A percentile compares a stretch with the other conserved stretches of the same genome.
These are phyloP conservation scores for Diabrotica virgifera DNA, from an alignment of 1,140 invertebrate species.

Conservation along the genomic window DNA sequence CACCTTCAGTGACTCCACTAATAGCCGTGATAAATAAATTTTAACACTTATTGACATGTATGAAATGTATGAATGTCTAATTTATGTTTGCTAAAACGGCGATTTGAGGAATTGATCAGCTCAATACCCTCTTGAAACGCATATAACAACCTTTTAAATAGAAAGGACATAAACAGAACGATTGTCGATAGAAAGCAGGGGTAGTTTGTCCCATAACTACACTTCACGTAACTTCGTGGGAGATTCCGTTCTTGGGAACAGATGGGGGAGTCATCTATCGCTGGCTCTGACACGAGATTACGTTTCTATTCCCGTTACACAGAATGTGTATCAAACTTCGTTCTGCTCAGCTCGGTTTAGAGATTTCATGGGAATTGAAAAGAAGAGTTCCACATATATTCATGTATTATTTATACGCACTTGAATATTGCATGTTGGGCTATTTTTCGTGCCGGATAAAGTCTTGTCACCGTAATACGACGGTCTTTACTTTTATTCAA, in stretches of 20 bases:
- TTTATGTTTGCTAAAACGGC: too few species aligned
- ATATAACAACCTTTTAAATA: too few species aligned
- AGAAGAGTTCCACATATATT: not conserved
- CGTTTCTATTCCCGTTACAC: slow-evolving; percentile 15
- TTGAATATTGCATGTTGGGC: not conserved
- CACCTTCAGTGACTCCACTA: too few species aligned
- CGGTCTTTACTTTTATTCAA: too few species aligned
- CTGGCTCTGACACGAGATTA: slow-evolving; percentile 24
- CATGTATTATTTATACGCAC: slow-evolving; percentile 1
- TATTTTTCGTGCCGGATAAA: too few species aligned
- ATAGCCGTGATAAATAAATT: too few species aligned
- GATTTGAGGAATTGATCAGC: too few species aligned
- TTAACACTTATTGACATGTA: too few species aligned
- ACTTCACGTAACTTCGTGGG: slow-evolving; percentile 19
- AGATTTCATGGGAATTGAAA: not conserved
- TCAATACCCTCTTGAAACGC: too few species aligned
- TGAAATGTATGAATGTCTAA: too few species aligned
- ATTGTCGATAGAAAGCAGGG: not conserved
- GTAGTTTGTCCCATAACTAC: slow-evolving; percentile 16
- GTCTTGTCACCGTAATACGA: too few species aligned
- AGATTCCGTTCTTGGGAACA: slow-evolving; percentile 14
- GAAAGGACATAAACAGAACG: too few species aligned
- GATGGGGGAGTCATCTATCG: slow-evolving; percentile 27
- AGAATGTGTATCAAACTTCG: slow-evolving; percentile 16
- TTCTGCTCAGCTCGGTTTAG: slow-evolving; percentile 1